Base-by-base conservation (phyloP, 2,113 vertebrate genomes). In the Montifringilla adamsi region DNA sequence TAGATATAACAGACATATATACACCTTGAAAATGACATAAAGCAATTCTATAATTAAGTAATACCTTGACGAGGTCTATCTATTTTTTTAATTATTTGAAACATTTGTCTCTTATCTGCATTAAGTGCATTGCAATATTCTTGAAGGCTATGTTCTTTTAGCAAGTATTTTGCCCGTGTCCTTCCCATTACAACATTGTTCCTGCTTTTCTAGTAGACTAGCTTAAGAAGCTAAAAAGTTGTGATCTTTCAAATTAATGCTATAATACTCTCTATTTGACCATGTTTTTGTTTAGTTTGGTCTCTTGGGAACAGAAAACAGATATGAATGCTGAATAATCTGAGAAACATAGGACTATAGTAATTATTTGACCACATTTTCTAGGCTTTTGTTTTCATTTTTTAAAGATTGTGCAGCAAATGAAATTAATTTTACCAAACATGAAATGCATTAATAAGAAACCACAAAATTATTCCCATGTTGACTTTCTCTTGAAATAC, bases 351-450 rank as follows among this genome's bases (percentile, higher is more conserved):
- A 84, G 39, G 50, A 64, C 87, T 91, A 49, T 59, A 70, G 26
- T 58, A 96, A 91, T 89, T 86, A 70, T 84, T 69, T 92, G 62
- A 88, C 20, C 28, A 55, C 24, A 59, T 89, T 93, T 79, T 87
- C 8, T 20, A 95, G 28, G 24, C 5, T 85, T 89, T 47, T 28
- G 1, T 58, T 60, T 90, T 87, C 13, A 35, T 44, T 33, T 66
- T 85, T 31, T 90, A 76, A 94, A 92, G 11, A 3, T 79, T 44
- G 52, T 21, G 22, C n/a, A 67, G 60, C 19, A 87, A 92, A 76
- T 84, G 1, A 50, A 89, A 89, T 81, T 64, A 37, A 60, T 84
- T 80, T 75, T 76, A 30, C 15, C 21, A 88, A 8, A 28, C 69
- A 43, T 9, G 6, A 78, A 94, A 67, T 17, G 3, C 4, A 6